phyloP scores from a whole-genome alignment of 2,888 invertebrate species.

The Philonicus albiceps region DNA sequence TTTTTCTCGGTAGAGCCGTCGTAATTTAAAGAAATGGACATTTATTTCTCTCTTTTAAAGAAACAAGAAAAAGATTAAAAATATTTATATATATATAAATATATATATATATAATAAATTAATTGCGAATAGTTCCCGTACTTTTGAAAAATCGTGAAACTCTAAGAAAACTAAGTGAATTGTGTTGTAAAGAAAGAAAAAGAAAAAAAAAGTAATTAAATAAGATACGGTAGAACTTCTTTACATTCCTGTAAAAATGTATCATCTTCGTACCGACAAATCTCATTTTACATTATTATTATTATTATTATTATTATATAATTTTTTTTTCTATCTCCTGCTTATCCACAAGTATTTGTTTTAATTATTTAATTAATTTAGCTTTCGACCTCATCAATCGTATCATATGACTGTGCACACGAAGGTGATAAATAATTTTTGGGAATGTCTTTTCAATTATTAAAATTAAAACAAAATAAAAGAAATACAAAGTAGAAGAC shows the following conservation, averaged over 20 bases:
- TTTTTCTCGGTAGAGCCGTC: neutral
- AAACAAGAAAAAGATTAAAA: no score
- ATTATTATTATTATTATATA: neutral
- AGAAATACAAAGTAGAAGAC: neutral
- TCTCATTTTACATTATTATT: neutral
- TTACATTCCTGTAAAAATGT: neutral
- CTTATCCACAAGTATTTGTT: neutral
- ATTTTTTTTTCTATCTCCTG: neutral
- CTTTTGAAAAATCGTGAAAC: neutral
- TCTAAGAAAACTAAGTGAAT: neutral
- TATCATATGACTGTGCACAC: neutral
- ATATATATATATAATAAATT: neutral
- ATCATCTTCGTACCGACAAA: neutral
- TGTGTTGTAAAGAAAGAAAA: neutral
- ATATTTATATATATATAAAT: no score
- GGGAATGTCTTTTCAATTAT: constrained; percentile 2
- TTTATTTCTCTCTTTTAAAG: neutral
- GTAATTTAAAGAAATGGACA: neutral
- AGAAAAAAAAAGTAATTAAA: neutral
- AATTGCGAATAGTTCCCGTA: neutral
- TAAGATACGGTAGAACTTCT: constrained; percentile 2
- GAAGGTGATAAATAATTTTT: neutral
- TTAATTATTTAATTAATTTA: neutral
- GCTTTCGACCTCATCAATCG: neutral
- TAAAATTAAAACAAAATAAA: neutral